Percentiles rank a stretch among this genome's conserved stretches.
Evolutionary conservation across 2,888 invertebrate genomes (phyloP).

Genomic region (Pandemis heparana): DNA sequence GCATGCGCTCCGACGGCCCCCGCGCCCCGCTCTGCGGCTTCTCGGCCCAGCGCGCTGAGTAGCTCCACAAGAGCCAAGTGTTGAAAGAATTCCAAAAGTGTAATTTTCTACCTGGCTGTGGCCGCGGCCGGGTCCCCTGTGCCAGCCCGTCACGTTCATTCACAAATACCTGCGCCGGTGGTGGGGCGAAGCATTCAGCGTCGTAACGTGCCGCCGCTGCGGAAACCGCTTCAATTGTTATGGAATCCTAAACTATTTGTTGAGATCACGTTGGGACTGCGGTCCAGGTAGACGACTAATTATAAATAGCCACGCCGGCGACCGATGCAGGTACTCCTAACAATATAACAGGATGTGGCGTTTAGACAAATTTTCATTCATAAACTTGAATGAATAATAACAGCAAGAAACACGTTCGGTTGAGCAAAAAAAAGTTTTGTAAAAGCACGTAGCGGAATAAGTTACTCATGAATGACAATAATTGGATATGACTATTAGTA

Average conservation of each 20-base stretch:
- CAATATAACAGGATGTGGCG: slow-evolving; percentile 78
- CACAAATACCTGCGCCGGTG: slow-evolving; percentile 81
- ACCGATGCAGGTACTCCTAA: slow-evolving; percentile 69
- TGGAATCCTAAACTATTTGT: slow-evolving; percentile 73
- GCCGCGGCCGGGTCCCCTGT: slow-evolving; percentile 71
- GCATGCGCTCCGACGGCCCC: slow-evolving; percentile 81
- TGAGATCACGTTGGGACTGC: slow-evolving; percentile 65
- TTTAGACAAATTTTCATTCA: slow-evolving; percentile 61
- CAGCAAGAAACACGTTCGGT: slow-evolving; percentile 31
- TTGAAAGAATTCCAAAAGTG: slow-evolving; percentile 84
- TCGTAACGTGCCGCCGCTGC: slow-evolving; percentile 55
- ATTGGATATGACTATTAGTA: background rate
- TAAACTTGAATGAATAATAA: slow-evolving; percentile 48
- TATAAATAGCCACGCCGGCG: slow-evolving; percentile 68
- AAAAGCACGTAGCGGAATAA: slow-evolving; percentile 25
- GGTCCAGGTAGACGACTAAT: slow-evolving; percentile 78
- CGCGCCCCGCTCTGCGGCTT: slow-evolving; percentile 84
- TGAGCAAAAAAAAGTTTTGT: slow-evolving; percentile 27
- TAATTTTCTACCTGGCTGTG: slow-evolving; percentile 83
- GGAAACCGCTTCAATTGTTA: slow-evolving; percentile 73
- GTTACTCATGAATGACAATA: slow-evolving; percentile 23
- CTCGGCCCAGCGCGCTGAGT: slow-evolving; percentile 77
- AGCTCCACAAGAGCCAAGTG: slow-evolving; percentile 77
- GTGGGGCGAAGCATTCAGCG: slow-evolving; percentile 65
- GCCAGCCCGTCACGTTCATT: slow-evolving; percentile 82